Conservation (phyloP, 2,888 invertebrate species). For the Chalcosyrphus nemorum region DNA sequence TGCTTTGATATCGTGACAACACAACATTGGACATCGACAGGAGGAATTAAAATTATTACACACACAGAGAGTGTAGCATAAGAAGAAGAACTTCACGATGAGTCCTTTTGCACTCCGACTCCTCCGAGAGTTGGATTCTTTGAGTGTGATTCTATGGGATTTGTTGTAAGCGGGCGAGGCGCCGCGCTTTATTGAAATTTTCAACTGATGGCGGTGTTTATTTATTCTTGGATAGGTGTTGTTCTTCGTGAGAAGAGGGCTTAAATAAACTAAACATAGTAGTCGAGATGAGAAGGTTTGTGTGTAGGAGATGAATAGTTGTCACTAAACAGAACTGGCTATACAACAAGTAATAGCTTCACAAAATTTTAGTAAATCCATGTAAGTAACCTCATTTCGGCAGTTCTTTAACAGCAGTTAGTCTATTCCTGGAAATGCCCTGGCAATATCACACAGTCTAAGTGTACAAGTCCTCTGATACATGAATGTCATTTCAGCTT, state of each 20-base stretch:
- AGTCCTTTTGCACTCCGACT: constrained; percentile 17
- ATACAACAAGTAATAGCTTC: too few relatives aligned
- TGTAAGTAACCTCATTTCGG: too few relatives aligned
- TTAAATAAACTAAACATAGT: not conserved
- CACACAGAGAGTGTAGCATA: constrained; percentile 60
- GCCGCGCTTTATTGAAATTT: constrained; percentile 59
- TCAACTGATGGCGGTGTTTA: constrained; percentile 51
- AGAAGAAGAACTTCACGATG: constrained; percentile 37
- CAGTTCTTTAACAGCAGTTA: too few relatives aligned
- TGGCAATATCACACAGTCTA: too few relatives aligned
- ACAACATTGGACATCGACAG: constrained; percentile 81
- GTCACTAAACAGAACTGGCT: too few relatives aligned
- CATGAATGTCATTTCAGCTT: too few relatives aligned
- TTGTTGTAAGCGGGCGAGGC: constrained; percentile 55
- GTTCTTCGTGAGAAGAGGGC: constrained; percentile 23
- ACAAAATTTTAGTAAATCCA: too few relatives aligned
- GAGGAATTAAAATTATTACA: constrained; percentile 75
- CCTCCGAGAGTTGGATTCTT: constrained; percentile 6
- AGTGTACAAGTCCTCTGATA: too few relatives aligned
- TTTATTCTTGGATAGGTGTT: constrained; percentile 28
- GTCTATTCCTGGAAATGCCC: too few relatives aligned
- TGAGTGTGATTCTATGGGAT: too few relatives aligned
- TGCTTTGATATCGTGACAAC: constrained; percentile 82
- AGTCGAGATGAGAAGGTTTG: not conserved
- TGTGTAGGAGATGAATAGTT: too few relatives aligned